These are phyloP conservation scores for Ichneumoninae sp. DNA, from an alignment of 2,888 invertebrate species.

Conservation along the genomic window DNA sequence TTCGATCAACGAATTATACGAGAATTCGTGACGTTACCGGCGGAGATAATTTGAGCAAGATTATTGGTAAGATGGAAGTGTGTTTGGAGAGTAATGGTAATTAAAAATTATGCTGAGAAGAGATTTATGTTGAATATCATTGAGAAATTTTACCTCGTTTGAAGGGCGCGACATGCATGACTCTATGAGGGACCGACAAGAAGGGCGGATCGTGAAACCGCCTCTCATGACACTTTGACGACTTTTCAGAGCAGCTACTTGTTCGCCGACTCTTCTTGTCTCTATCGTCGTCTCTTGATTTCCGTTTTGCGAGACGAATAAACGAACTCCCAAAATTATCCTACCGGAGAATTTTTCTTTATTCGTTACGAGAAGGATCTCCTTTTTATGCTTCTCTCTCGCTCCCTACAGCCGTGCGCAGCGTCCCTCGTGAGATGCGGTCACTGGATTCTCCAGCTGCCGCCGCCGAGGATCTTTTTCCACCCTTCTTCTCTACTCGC, in stretches of 20 bases:
- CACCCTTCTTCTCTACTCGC: not conserved
- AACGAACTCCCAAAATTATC: not conserved
- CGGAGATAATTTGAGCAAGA: not conserved
- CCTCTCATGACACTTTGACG: conserved; percentile 84
- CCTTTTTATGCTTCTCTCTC: not conserved
- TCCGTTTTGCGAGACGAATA: not conserved
- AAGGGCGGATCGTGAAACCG: conserved; percentile 84
- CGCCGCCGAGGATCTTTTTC: not conserved
- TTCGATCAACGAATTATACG: not conserved
- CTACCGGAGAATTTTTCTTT: not conserved
- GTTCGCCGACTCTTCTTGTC: conserved; percentile 65
- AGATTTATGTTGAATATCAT: not conserved
- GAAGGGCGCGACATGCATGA: conserved; percentile 84
- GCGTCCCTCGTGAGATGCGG: not conserved
- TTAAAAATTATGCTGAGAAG: not conserved
- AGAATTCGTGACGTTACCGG: not conserved
- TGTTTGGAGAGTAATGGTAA: not conserved
- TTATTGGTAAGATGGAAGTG: not conserved
- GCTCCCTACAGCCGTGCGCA: not conserved
- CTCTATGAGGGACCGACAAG: conserved; percentile 83
- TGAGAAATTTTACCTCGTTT: conserved; percentile 81
- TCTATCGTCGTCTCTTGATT: conserved; percentile 48
- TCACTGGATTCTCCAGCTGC: not conserved
- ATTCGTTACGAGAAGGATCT: not conserved
- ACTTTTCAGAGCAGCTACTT: conserved; percentile 80